Base-by-base conservation (phyloP, 2,797 vertebrate species). In the Sebastolobus alascanus region DNA sequence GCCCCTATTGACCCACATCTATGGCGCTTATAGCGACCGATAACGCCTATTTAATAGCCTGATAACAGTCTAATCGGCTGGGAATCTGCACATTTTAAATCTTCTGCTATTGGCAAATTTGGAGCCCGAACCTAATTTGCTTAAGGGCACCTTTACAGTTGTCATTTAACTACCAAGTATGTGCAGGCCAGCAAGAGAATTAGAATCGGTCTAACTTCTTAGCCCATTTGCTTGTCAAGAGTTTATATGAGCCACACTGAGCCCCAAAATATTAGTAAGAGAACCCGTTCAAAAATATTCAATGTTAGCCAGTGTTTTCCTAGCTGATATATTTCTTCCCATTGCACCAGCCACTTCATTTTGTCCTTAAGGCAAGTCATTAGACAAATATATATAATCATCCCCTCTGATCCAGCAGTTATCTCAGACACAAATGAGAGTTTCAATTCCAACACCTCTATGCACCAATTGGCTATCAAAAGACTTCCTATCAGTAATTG, bases 351-450 rank as follows among this genome's bases (percentile, higher is more conserved):
- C 63, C n/a, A 25, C 20, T 72, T 68, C 1, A 29, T 75, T n/a
- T 64, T 78, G 27, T 55, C 33, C 61, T 65, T 22, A 37, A 84
- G 69, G 37, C 69, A 69, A 75, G 63, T 84, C 31, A 83, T 75
- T 56, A 73, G 35, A 46, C 33, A 75, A 35, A 87, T 73, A 78
- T 54, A 68, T 22, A 68, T 70, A 80, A 82, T 84, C 70, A 80
- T 40, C 35, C 33, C 12, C 29, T 73, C 68, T 65, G 18, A 58
- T 83, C 37, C 50, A 56, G 58, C 46, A 33, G 20, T 72, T 78
- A 73, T 73, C 40, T 6, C 52, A 29, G n/a, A 61, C 56, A 69
- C 35, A 86, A 73, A 54, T 63, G 8, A 69, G 13, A 12, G 31
- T 56, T 70, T 78, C 12, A 55, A 11, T 70, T 80, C 58, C 71